Evolutionary conservation across 1,140 invertebrate genomes (phyloP).

Genomic region (Drosophila kurseongensis): DNA sequence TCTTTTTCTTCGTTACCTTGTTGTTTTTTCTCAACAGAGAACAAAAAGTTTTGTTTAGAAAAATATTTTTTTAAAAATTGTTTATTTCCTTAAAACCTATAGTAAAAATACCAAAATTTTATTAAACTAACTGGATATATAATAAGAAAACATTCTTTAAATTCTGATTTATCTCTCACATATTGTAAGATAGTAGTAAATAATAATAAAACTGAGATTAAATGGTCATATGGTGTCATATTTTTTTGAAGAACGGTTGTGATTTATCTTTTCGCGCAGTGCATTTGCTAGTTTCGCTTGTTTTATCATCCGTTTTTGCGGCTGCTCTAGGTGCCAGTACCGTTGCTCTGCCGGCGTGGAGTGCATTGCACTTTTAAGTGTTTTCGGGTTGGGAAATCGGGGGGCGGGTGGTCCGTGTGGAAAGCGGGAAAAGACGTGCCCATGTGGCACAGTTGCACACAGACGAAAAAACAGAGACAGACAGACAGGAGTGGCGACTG

Average conservation of each 20-base stretch:
- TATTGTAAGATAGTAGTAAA: no score
- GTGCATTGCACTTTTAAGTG: constrained; percentile 77
- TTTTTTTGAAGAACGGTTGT: no score
- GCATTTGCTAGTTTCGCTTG: constrained; percentile 35
- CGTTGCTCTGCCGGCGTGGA: constrained; percentile 54
- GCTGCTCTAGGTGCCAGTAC: constrained; percentile 46
- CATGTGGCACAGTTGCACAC: constrained; percentile 55
- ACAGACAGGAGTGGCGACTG: constrained; percentile 39
- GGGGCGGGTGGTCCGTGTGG: background rate
- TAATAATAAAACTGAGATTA: no score
- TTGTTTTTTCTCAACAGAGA: constrained; percentile 7
- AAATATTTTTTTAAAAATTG: no score
- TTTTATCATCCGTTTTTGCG: constrained; percentile 40
- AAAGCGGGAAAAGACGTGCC: constrained; percentile 16
- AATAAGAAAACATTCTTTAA: no score
- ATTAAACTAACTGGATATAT: no score
- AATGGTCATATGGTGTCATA: no score
- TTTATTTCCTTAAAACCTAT: no score
- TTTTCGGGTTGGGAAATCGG: constrained; percentile 42
- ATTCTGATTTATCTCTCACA: no score
- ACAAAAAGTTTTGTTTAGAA: background rate
- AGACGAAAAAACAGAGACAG: constrained; percentile 16
- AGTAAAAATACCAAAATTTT: no score
- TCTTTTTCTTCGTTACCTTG: constrained; percentile 6
- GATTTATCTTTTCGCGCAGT: constrained; percentile 9